Base-by-base conservation (phyloP, 1,140 invertebrate genomes). In the Panulirus ornatus region DNA sequence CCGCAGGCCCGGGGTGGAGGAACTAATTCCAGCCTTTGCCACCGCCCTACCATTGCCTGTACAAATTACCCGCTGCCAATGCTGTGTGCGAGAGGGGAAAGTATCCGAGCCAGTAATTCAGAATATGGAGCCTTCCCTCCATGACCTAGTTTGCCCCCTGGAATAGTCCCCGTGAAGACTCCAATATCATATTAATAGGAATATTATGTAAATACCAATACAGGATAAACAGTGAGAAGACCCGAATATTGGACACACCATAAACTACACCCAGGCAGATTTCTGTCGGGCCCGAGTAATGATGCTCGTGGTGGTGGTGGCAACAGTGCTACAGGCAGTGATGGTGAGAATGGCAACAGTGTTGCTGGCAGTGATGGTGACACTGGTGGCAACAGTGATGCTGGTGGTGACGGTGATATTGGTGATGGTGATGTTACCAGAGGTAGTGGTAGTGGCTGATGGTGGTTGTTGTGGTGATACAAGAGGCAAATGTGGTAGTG, bases 111-210 rank as follows among this genome's bases (percentile, higher is more conserved):
- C 22, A 44, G 38, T 44, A 81, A 81, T 76, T 54, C 36, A 78
- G n/a, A 58, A 51, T 70, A 58, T 19, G 14, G 30, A 71, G 3
- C n/a, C 47, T 63, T 42, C 42, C 36, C 34, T 42, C 70, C 42
- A 34, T 84, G 82, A 84, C 82, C 82, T n/a, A 84, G 58, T 84
- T 84, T 42, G 82, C 40, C 58, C 36, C n/a, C 71, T 19, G 2
- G 36, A 78, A 63, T 78, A 78, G 75, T 76, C 75, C 42, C 73
- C 51, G 42, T n/a, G 58, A 82, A 88, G 54, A 82, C 78, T 82
- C 86, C 86, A 88, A 81, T 88, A 82, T 88, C 86, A 88, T 88
- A 88, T 82, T 88, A 88, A 88, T 88, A 71, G 86, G 58, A 88
- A 82, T 88, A 88, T 88, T 88, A 88, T 88, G 86, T 36, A 88